A percentile compares a stretch with the other conserved stretches of the same genome.
These are phyloP conservation scores for Phalangium opilio DNA, from an alignment of 2,888 invertebrate genomes.

Conservation along the genomic window DNA sequence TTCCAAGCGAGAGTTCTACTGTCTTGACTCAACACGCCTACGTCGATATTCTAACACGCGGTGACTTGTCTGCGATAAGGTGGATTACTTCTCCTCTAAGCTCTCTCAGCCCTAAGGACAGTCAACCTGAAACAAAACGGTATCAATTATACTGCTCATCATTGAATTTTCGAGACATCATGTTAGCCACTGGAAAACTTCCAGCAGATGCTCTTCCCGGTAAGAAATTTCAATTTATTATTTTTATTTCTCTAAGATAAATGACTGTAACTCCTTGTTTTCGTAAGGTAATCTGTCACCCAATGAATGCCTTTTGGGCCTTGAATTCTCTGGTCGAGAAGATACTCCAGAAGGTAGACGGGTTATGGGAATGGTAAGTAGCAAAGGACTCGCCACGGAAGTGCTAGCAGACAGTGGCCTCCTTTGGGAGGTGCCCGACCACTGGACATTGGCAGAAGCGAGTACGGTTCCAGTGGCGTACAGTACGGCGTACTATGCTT, in stretches of 20 bases:
- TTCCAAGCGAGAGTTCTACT: too few relatives aligned
- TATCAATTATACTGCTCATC: constrained; percentile 85
- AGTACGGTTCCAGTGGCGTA: constrained; percentile 88
- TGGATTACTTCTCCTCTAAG: constrained; percentile 76
- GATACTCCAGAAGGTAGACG: constrained; percentile 45
- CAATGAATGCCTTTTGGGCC: constrained; percentile 82
- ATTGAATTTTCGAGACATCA: constrained; percentile 94
- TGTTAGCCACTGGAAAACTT: constrained; percentile 92
- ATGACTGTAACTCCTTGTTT: too few relatives aligned
- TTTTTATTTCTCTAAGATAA: neutral
- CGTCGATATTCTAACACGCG: constrained; percentile 78
- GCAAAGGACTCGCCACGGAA: constrained; percentile 73
- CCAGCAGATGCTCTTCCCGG: constrained; percentile 94
- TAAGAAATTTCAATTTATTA: constrained; percentile 23
- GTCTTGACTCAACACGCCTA: constrained; percentile 68
- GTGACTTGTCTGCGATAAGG: constrained; percentile 77
- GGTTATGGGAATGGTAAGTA: constrained; percentile 85
- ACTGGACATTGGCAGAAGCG: constrained; percentile 80
- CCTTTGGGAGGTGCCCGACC: constrained; percentile 72
- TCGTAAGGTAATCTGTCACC: constrained; percentile 34
- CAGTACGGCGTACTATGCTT: constrained; percentile 70
- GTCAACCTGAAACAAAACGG: constrained; percentile 35
- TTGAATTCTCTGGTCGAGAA: constrained; percentile 80
- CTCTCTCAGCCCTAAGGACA: too few relatives aligned
- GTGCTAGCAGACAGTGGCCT: constrained; percentile 56